Base-by-base conservation (phyloP, 64 coral and sea anemone genomes). In the Montipora cactus region DNA sequence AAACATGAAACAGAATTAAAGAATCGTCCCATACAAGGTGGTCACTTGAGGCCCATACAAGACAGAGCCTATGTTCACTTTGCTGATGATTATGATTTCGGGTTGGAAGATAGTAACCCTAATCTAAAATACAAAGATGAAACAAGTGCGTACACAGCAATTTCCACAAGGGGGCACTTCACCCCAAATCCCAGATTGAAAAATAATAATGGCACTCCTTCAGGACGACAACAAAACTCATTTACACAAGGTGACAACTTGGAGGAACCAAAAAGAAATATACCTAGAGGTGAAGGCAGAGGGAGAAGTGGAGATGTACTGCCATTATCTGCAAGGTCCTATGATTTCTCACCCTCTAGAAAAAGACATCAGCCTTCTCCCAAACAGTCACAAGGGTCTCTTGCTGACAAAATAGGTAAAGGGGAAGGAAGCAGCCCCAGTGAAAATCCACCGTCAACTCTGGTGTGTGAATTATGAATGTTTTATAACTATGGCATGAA, bases 51-150 rank as follows among this genome's bases (percentile, higher is more conserved):
- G 89, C 49, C 86, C 7, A 49, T 76, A 77, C 87, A 92, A 83
- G 95, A 97, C 74, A 94, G 95, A 91, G 89, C 88, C 21, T 97
- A 97, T 85, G 94, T 94, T 2, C 94, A 96, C 22, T 98, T 98
- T 79, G 61, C 89, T n/a, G 79, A 92, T 67, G 76, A 90, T 37
- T 37, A 37, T 48, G 47, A 91, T 37, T 70, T 88, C 14, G 49
- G 25, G 76, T 46, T 87, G 7, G 25, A 80, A 45, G 11, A 57
- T 57, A 74, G 46, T 37, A 87, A 93, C 68, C 87, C 94, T 15
- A 93, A 94, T 73, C 78, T 97, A 15, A 97, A 92, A 28, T 97
- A 97, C 69, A 89, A 78, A 44, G 95, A 99, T 75, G 94, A 96
- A 59, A 89, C 83, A 74, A 49, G 58, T 74, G 94, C 95, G 3